Evolutionary conservation across 2,888 invertebrate genomes (phyloP).

Genomic region (Cynaeus angustus): DNA sequence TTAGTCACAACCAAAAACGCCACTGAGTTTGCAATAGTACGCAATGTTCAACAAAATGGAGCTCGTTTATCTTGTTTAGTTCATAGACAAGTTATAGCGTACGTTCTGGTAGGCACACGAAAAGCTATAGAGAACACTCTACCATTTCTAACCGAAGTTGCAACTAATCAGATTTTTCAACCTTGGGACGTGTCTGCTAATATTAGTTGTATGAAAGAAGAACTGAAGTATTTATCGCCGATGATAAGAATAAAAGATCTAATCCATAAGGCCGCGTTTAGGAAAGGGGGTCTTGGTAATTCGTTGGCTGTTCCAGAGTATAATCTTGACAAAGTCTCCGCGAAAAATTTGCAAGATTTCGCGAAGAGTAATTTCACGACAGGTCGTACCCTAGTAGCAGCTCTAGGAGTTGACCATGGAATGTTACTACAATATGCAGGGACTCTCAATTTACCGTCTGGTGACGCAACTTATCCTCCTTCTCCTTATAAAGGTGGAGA

Average conservation of each 20-base stretch:
- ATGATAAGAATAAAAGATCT: slow-evolving; percentile 86
- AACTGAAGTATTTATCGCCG: slow-evolving; percentile 80
- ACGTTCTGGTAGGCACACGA: slow-evolving; percentile 86
- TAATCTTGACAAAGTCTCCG: slow-evolving; percentile 82
- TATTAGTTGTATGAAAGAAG: slow-evolving; percentile 79
- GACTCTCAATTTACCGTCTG: slow-evolving; percentile 71
- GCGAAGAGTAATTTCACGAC: slow-evolving; percentile 78
- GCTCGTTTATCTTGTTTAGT: slow-evolving; percentile 80
- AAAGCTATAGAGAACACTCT: slow-evolving; percentile 80
- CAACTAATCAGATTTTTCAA: slow-evolving; percentile 86
- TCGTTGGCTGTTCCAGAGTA: slow-evolving; percentile 88
- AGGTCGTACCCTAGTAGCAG: slow-evolving; percentile 84
- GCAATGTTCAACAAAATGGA: slow-evolving; percentile 88
- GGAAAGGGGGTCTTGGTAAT: slow-evolving; percentile 85
- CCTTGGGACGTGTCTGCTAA: slow-evolving; percentile 93
- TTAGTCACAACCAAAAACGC: slow-evolving; percentile 83
- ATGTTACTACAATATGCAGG: slow-evolving; percentile 75
- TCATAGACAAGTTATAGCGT: slow-evolving; percentile 88
- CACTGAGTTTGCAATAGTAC: slow-evolving; percentile 82
- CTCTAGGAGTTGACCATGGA: slow-evolving; percentile 83
- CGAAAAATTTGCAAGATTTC: slow-evolving; percentile 85
- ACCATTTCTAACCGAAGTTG: slow-evolving; percentile 78
- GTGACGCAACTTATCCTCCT: slow-evolving; percentile 58
- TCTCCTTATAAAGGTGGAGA: slow-evolving; percentile 85
- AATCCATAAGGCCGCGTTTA: slow-evolving; percentile 92